Evolutionary conservation across 2,797 vertebrate species (phyloP), one percentile per base, ranked within the genome.

Genomic region (Sebastes oblongus): DNA sequence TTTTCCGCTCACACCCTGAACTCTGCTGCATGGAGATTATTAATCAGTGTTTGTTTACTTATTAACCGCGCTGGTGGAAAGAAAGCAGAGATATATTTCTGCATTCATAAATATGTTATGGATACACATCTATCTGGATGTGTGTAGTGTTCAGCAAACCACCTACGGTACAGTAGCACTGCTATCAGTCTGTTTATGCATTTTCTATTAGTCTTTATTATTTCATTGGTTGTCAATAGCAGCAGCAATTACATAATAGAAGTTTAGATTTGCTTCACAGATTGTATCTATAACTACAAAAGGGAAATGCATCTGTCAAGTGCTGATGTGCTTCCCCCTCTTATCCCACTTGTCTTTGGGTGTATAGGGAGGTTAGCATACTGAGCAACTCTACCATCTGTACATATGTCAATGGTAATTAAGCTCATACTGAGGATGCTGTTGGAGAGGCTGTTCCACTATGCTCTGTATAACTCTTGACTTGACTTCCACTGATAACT

Each of bases 31-130:
- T 58, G 69, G 69, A 66, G 61, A 78, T 83, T 82, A 91, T 90
- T 88, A 90, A 90, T 88, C 75, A 81, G 39, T 74, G 76, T 85
- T 83, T 88, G 75, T 86, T 90, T 89, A 82, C 66, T 29, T 72
- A 75, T 73, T 75, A 77, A 65, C 75, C 32, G 52, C 27, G 9
- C 36, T 64, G 54, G 56, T 55, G 54, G 11, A 61, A 60, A 74
- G 24, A 74, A 79, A 70, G 65, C 9, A 56, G 64, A 77, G 24
- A 65, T 39, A 83, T 20, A 55, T 66, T 5, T 29, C 13, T 18
- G 73, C 32, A 66, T 81, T 84, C 59, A 84, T 78, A 80, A 82
- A 91, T 86, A 88, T 72, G 76, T 66, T 6, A 77, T 59, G 32
- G 58, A 75, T 60, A 54, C 50, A 71, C 54, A 61, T 30, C 12